Conservation (phyloP, 2,113 vertebrate species). For the Gobiocypris rarus region DNA sequence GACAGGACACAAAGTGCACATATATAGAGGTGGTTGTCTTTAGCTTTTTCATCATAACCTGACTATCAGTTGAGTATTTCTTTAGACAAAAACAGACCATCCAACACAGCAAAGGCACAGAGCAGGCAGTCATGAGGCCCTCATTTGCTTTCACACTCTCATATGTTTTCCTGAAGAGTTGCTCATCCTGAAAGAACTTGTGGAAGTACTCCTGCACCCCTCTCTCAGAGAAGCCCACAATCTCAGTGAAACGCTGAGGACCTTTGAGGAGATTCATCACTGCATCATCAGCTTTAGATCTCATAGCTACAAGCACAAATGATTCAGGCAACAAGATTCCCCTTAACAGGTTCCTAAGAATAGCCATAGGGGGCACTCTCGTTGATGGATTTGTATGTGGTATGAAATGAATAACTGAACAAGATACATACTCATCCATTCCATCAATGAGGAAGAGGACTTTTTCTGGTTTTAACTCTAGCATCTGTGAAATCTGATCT, state of each 20-base stretch:
- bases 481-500: slow-evolving; percentile 21
- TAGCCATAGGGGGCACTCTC: slow-evolving; percentile 38
- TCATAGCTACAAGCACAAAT: slow-evolving; percentile 66
- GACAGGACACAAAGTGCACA: slow-evolving; percentile 21
- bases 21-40: neutral
- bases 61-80: neutral
- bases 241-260: slow-evolving; percentile 34
- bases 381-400: slow-evolving; percentile 41
- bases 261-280: neutral
- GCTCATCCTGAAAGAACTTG: slow-evolving; percentile 12
- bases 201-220: slow-evolving; percentile 29
- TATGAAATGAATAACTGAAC: neutral
- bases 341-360: slow-evolving; percentile 62
- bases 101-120: slow-evolving; percentile 20
- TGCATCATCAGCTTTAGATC: slow-evolving; percentile 56
- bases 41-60: neutral
- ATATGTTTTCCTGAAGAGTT: neutral
- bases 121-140: neutral
- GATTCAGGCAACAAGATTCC: slow-evolving; percentile 56
- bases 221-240: slow-evolving; percentile 46
- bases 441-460: slow-evolving; percentile 70
- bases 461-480: slow-evolving; percentile 47
- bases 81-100: neutral
- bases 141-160: neutral
- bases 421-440: slow-evolving; percentile 60